Evolutionary conservation across 2,797 vertebrate genomes (phyloP).

Genomic region (Cynodonichthys magdalenae): DNA sequence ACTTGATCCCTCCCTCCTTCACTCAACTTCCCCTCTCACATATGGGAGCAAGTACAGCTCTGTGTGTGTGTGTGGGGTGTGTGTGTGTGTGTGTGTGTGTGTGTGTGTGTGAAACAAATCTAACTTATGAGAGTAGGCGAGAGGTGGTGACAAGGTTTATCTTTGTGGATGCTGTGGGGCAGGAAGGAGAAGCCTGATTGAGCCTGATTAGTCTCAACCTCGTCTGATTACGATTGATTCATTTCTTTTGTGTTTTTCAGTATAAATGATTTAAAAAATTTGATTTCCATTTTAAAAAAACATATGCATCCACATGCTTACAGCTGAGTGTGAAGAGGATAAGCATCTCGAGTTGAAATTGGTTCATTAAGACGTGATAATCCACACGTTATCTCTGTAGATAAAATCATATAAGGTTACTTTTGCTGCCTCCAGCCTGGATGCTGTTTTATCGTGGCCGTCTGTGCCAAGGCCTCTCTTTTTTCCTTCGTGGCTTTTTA

Average conservation of each 20-base stretch:
- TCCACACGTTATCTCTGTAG: constrained; percentile 48
- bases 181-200: constrained; percentile 37
- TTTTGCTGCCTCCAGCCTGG: constrained; percentile 39
- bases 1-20: constrained; percentile 71
- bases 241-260: constrained; percentile 16
- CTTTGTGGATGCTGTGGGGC: constrained; percentile 44
- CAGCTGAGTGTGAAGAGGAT: constrained; percentile 12
- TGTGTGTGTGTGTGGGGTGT: constrained; percentile 27
- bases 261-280: background rate
- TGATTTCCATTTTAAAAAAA: no score
- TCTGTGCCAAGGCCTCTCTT: constrained; percentile 62
- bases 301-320: background rate
- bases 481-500: constrained; percentile 56
- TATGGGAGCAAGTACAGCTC: constrained; percentile 71
- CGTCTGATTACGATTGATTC: constrained; percentile 33
- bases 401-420: constrained; percentile 67
- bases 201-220: constrained; percentile 7
- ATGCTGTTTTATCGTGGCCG: constrained; percentile 51
- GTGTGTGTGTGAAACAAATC: constrained; percentile 35
- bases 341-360: constrained; percentile 43
- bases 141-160: constrained; percentile 62
- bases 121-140: constrained; percentile 47
- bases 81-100: constrained; percentile 9
- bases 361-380: constrained; percentile 51
- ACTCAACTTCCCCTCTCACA: constrained; percentile 67